Percentiles rank a stretch among this genome's conserved stretches.
Evolutionary conservation across 1,140 invertebrate genomes (phyloP).

Genomic region (Himalopsyche phryganea): DNA sequence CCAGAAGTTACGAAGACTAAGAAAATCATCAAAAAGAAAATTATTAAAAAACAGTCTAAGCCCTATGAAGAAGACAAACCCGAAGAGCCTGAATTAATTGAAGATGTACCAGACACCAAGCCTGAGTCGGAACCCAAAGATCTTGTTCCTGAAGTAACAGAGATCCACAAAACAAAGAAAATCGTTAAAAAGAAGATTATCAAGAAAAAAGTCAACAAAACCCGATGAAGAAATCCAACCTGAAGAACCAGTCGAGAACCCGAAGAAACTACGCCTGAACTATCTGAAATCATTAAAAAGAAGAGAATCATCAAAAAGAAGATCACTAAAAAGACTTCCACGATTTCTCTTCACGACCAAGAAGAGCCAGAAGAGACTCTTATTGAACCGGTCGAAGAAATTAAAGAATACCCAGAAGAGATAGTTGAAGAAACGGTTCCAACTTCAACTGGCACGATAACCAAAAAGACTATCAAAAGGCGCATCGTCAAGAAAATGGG

Average conservation of each 20-base stretch:
- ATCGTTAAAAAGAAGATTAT: conserved; percentile 30
- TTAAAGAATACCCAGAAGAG: not conserved
- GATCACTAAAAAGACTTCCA: not conserved
- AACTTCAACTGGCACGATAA: too few species aligned
- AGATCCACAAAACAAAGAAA: conserved; percentile 9
- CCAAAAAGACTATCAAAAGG: too few species aligned
- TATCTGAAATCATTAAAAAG: conserved; percentile 4
- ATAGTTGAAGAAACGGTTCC: too few species aligned
- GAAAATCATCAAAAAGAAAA: conserved; percentile 1
- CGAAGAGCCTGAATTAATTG: conserved; percentile 15
- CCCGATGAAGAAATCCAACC: not conserved
- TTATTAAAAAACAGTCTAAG: conserved; percentile 26
- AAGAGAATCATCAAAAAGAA: conserved; percentile 13
- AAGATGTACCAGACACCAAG: too few species aligned
- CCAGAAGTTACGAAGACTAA: conserved; percentile 1
- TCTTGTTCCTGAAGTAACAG: not conserved
- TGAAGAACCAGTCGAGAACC: conserved; percentile 25
- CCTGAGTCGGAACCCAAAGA: too few species aligned
- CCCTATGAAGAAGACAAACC: not conserved
- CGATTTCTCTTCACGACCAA: not conserved
- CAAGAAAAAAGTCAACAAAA: conserved; percentile 30
- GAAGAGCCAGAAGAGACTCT: conserved; percentile 1
- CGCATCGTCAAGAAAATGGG: too few species aligned
- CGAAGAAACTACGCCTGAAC: not conserved
- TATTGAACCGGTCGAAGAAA: not conserved